Base-by-base conservation (phyloP, 2,113 vertebrate species). In the Alethe castanea region DNA sequence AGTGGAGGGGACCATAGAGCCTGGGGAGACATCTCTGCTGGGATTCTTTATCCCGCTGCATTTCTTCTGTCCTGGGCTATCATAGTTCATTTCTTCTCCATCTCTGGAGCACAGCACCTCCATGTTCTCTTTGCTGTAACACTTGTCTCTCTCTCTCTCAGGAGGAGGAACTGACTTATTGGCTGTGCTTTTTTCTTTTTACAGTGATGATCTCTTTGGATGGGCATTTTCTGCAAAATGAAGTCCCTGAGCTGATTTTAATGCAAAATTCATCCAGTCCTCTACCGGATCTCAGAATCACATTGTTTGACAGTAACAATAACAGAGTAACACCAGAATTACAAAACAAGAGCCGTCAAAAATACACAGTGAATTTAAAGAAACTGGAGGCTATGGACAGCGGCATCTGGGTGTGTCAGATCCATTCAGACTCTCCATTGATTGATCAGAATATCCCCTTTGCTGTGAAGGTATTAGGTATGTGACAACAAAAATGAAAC, bases 381-480 rank as follows among this genome's bases (percentile, higher is more conserved):
- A 11, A 81, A n/a, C 13, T 97, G 71, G 11, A 53, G 33, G 0
- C 15, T 66, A 33, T 11, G 2, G 83, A 98, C 38, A 95, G 71
- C 0, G 98, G 98, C 42, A 80, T 6, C 10, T 98, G 98, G 98
- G 19, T 8, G 5, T 98, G 98, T 65, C 93, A 12, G 0, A 1
- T 98, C 73, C 81, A 9, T 48, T 74, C 94, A 53, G 72, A 60
- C 29, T 72, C 44, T 66, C 66, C 20, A 42, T 5, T 8, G 5
- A 62, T 95, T 62, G 25, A 38, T 4, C n/a, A 88, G 6, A 31
- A 23, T 8, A 90, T 94, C 35, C 0, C 33, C 52, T 97, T 96
- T 77, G 40, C 44, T 22, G 61, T 98, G 83, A 53, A 74, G 14
- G 97, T 98, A 56, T 79, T 97, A 94, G 97, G 98, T 98, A 97